Conservation (phyloP, 2,113 vertebrate species). For the Chrysemys picta region DNA sequence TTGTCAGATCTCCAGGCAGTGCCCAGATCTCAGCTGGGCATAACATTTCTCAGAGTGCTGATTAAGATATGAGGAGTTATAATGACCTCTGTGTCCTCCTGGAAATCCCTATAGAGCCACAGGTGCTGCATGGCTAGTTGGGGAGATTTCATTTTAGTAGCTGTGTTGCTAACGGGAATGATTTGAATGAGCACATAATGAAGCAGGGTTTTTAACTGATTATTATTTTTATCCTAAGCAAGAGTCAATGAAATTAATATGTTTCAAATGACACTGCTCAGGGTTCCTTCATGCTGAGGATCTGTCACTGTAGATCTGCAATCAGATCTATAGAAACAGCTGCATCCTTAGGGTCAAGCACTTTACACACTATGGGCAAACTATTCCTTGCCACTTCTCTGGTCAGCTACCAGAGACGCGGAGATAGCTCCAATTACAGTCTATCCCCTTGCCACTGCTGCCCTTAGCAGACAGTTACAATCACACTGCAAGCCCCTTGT, state of each 20-base stretch:
- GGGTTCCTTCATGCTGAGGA: neutral
- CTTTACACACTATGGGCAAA: neutral
- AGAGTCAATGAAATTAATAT: neutral
- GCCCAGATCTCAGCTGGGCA: neutral
- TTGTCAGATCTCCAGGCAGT: neutral
- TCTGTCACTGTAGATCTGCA: neutral
- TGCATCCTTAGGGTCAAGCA: neutral
- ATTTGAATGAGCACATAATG: neutral
- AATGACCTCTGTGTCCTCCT: neutral
- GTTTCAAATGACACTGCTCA: neutral
- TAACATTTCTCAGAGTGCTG: neutral
- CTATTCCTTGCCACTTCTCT: neutral
- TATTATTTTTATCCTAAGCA: neutral
- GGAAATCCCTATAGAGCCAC: neutral
- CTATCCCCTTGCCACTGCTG: neutral
- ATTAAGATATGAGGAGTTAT: neutral
- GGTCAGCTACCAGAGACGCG: rapidly evolving
- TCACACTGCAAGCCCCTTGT: neutral
- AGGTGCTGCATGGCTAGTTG: neutral
- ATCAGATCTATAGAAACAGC: neutral
- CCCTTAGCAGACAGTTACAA: neutral
- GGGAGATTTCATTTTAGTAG: neutral
- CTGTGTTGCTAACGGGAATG: neutral
- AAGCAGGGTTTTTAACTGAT: neutral
- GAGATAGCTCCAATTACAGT: neutral